These are phyloP conservation scores for Solea senegalensis DNA, from an alignment of 2,113 vertebrate genomes.

Conservation along the genomic window DNA sequence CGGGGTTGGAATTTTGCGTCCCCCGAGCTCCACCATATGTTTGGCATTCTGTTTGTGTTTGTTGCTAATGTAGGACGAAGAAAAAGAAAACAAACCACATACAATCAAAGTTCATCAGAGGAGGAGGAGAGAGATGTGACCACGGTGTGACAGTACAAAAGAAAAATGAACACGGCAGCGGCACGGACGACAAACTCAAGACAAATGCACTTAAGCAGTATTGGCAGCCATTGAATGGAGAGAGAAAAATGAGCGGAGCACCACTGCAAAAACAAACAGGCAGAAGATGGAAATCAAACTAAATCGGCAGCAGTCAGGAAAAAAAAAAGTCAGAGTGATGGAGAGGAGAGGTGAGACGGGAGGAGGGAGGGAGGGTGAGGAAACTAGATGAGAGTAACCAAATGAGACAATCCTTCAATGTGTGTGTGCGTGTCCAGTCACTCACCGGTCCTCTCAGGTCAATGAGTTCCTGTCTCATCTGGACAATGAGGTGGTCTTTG, in stretches of 20 bases:
- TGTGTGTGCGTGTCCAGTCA: constrained; percentile 40
- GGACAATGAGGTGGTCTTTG: constrained; percentile 94
- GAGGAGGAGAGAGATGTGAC: background rate
- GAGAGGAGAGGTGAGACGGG: background rate
- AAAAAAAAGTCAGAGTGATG: background rate
- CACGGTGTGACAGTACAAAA: background rate
- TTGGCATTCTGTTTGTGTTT: constrained; percentile 11
- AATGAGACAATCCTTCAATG: constrained; percentile 10
- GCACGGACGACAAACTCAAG: constrained; percentile 1
- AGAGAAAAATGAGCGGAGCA: constrained; percentile 14
- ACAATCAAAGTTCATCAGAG: constrained; percentile 3
- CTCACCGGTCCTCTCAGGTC: constrained; percentile 95
- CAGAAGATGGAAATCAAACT: constrained; percentile 34
- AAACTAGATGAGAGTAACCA: constrained; percentile 10
- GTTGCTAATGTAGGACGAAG: constrained; percentile 11
- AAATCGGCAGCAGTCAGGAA: background rate
- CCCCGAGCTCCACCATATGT: constrained; percentile 38
- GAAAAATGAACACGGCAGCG: background rate
- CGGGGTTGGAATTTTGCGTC: background rate
- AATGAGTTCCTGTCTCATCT: constrained; percentile 98
- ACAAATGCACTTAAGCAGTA: constrained; percentile 11
- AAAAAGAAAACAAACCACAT: background rate
- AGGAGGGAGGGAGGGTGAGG: too few relatives aligned
- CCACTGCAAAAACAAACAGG: constrained; percentile 10
- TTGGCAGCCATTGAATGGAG: constrained; percentile 11